These are phyloP conservation scores for Hedychridium roseum DNA, from an alignment of 2,888 invertebrate genomes.

Conservation along the genomic window DNA sequence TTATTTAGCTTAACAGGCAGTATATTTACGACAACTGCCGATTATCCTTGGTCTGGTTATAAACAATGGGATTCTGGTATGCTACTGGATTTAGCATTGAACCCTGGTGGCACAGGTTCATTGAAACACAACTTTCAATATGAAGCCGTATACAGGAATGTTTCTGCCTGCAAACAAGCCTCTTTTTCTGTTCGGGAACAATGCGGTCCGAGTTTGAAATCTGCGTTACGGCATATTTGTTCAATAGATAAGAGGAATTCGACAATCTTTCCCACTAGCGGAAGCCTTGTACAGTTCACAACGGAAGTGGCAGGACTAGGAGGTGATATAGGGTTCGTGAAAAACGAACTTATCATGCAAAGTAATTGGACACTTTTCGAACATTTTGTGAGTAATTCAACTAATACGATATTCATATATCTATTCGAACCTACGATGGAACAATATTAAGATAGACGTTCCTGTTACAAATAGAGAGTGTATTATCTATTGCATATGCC, in stretches of 20 bases:
- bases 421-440: too few species aligned
- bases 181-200: slow-evolving; percentile 89
- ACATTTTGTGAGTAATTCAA: slow-evolving; percentile 70
- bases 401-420: too few species aligned
- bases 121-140: slow-evolving; percentile 86
- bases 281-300: slow-evolving; percentile 75
- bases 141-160: slow-evolving; percentile 85
- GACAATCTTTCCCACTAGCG: slow-evolving; percentile 79
- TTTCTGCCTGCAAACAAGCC: slow-evolving; percentile 76
- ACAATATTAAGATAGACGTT: too few species aligned
- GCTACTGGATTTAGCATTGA: slow-evolving; percentile 78
- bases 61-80: slow-evolving; percentile 80
- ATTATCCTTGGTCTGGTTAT: slow-evolving; percentile 85
- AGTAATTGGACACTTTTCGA: slow-evolving; percentile 72
- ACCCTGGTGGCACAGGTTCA: slow-evolving; percentile 65
- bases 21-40: slow-evolving; percentile 79
- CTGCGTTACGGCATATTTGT: slow-evolving; percentile 82
- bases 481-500: too few species aligned
- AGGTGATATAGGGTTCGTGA: slow-evolving; percentile 90
- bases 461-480: too few species aligned
- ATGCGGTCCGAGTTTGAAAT: slow-evolving; percentile 89
- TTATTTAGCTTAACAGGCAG: slow-evolving; percentile 73
- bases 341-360: slow-evolving; percentile 81
- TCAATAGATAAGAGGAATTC: slow-evolving; percentile 83
- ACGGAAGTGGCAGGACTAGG: slow-evolving; percentile 90